Conservation (phyloP, 2,797 vertebrate genomes). For the Aeoliscus strigatus region DNA sequence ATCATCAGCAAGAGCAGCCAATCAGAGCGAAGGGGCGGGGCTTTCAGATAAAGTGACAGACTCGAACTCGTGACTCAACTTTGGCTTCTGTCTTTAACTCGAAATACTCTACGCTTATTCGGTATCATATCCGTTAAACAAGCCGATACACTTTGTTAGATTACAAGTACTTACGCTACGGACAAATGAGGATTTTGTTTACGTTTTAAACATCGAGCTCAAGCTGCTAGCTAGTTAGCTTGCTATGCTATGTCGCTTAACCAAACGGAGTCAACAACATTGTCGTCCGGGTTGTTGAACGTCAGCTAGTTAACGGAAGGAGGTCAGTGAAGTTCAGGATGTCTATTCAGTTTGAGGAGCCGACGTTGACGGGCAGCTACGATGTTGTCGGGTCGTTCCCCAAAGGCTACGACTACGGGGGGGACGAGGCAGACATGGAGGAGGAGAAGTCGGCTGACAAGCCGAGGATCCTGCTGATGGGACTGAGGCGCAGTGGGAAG, state of each 20-base stretch:
- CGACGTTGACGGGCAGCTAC: constrained; percentile 73
- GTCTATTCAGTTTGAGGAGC: constrained; percentile 77
- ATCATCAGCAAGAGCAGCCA: constrained; percentile 21
- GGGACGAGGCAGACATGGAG: constrained; percentile 81
- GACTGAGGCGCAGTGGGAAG: constrained; percentile 88
- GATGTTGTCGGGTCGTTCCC: constrained; percentile 81
- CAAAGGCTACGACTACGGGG: constrained; percentile 87
- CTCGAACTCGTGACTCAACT: constrained; percentile 21
- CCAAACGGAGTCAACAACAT: constrained; percentile 24
- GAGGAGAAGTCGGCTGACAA: constrained; percentile 78
- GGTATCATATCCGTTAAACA: not conserved
- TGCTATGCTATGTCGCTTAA: constrained; percentile 43
- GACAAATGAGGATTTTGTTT: not conserved
- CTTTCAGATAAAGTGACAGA: not conserved
- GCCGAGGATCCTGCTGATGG: constrained; percentile 89
- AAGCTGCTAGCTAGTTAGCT: constrained; percentile 31
- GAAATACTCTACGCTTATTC: accelerated
- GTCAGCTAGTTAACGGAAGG: not conserved
- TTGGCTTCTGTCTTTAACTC: not conserved
- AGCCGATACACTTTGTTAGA: not conserved
- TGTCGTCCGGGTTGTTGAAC: constrained; percentile 12
- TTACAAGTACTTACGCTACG: not conserved
- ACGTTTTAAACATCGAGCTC: not conserved
- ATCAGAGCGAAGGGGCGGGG: constrained; percentile 27
- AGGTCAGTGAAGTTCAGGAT: constrained; percentile 39